Evolutionary conservation across 1,140 invertebrate species (phyloP).

Genomic region (Aphaenogaster ashmeadi): DNA sequence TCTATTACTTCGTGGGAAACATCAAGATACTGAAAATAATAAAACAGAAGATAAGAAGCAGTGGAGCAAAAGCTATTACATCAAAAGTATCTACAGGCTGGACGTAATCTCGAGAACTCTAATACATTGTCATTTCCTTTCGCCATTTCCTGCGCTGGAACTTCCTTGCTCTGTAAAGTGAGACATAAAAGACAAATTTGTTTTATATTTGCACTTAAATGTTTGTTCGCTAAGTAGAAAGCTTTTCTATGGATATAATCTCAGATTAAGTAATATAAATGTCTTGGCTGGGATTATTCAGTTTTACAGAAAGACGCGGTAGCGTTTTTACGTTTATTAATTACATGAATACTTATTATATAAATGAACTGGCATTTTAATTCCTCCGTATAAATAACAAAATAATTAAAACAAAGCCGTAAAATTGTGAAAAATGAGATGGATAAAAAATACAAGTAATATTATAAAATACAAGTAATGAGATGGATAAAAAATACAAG

Average conservation of each 20-base stretch:
- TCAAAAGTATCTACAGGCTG: neutral
- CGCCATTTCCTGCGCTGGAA: neutral
- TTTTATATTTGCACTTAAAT: neutral
- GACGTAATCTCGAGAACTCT: constrained; percentile 30
- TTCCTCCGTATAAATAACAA: no score
- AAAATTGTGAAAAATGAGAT: neutral
- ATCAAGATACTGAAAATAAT: neutral
- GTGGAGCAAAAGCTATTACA: neutral
- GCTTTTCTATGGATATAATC: neutral
- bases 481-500: neutral
- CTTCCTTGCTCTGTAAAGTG: neutral
- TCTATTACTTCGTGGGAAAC: neutral
- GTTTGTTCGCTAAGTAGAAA: neutral
- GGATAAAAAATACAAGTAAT: neutral
- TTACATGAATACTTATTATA: neutral
- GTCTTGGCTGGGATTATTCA: neutral
- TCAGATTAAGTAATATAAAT: neutral
- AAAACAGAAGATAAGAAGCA: constrained; percentile 5
- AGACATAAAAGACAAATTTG: constrained; percentile 1
- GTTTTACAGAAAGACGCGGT: neutral
- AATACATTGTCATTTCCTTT: constrained; percentile 26
- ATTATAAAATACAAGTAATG: no score
- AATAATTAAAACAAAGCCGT: no score
- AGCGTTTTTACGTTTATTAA: neutral
- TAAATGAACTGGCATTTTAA: neutral